Evolutionary conservation across 2,113 vertebrate species (phyloP).

Genomic region (Marcusenius ussheri): DNA sequence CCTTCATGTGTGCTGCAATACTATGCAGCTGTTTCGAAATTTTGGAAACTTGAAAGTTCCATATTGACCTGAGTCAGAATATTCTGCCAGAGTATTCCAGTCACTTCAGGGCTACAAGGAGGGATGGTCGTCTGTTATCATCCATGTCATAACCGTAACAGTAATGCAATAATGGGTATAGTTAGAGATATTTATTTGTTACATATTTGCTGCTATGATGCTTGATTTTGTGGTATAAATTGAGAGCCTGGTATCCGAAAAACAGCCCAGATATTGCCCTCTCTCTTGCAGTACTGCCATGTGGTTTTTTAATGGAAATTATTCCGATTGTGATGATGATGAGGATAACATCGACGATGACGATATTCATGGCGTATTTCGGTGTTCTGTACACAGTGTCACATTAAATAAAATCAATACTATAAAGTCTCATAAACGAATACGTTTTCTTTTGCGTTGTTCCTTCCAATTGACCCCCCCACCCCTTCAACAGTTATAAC

Average conservation of each 20-base stretch:
- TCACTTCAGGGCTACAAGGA: neutral
- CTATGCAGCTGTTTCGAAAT: neutral
- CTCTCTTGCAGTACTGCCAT: conserved; percentile 47
- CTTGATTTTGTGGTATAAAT: conserved; percentile 32
- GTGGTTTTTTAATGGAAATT: conserved; percentile 39
- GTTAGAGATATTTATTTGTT: conserved; percentile 9
- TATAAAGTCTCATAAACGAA: conserved; percentile 46
- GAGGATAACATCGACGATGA: conserved; percentile 44
- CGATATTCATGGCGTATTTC: conserved; percentile 55
- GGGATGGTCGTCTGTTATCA: neutral
- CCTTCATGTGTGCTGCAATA: neutral
- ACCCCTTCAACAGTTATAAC: neutral
- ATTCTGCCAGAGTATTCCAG: neutral
- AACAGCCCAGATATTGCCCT: conserved; percentile 27
- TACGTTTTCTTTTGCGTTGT: no score
- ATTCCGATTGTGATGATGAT: neutral
- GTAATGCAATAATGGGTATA: neutral
- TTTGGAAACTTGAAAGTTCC: neutral
- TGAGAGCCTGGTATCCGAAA: conserved; percentile 27
- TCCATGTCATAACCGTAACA: neutral
- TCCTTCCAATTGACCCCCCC: neutral
- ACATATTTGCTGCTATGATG: conserved; percentile 21
- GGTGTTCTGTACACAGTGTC: conserved; percentile 61
- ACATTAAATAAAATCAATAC: conserved; percentile 65
- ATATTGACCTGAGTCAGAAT: neutral